Evolutionary conservation across 1,140 invertebrate genomes (phyloP).

Genomic region (Conopomorpha cramerella): DNA sequence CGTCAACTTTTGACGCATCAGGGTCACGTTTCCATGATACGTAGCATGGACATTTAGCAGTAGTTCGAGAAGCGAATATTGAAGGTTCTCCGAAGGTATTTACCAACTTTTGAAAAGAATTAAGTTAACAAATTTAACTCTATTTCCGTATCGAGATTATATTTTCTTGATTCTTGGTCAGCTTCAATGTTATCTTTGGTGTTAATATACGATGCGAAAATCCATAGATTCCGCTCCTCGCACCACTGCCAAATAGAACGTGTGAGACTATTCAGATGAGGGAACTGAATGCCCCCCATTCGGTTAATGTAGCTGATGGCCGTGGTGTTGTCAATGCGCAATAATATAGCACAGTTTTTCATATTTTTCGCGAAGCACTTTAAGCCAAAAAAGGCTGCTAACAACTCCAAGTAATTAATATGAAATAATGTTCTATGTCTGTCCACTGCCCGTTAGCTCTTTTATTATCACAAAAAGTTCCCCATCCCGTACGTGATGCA

Average conservation of each 20-base stretch:
- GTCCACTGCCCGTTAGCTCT: background rate
- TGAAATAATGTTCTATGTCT: background rate
- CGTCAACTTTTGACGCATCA: constrained; percentile 2
- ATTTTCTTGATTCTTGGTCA: constrained; percentile 1
- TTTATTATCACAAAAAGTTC: background rate
- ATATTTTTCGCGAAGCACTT: background rate
- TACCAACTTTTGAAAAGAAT: no score
- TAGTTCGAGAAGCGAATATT: background rate
- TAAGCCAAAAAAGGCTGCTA: background rate
- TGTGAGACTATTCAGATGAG: constrained; percentile 1
- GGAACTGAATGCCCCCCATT: constrained; percentile 2
- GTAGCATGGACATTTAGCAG: constrained; percentile 12
- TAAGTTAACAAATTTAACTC: no score
- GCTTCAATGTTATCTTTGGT: constrained; percentile 2
- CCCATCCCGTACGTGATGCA: background rate
- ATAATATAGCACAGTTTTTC: constrained; percentile 7
- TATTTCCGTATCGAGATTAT: constrained; percentile 4
- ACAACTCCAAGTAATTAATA: background rate
- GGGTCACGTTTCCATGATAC: constrained; percentile 4
- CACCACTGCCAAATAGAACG: constrained; percentile 1
- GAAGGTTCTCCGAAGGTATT: no score
- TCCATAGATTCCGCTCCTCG: background rate
- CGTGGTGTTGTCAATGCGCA: constrained; percentile 18
- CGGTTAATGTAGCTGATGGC: constrained; percentile 17
- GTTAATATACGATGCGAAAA: constrained; percentile 4